These are phyloP conservation scores for Drosophila sucinea DNA, from an alignment of 1,140 invertebrate species.

Conservation along the genomic window DNA sequence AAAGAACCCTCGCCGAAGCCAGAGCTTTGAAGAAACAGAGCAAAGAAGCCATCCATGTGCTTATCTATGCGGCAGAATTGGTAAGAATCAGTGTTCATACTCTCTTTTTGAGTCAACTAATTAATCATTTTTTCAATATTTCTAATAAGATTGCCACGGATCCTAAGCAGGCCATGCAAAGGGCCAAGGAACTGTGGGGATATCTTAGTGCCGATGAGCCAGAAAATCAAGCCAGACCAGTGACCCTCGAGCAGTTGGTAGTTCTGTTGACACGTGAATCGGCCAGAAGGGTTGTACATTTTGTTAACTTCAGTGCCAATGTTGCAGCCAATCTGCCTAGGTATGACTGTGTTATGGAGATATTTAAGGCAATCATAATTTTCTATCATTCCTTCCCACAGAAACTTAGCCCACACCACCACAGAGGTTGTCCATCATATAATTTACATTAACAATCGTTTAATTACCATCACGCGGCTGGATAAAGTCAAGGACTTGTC, in stretches of 20 bases:
- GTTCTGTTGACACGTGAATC: conserved; percentile 89
- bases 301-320: conserved; percentile 87
- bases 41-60: conserved; percentile 89
- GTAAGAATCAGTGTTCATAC: conserved; percentile 83
- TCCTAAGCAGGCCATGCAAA: conserved; percentile 89
- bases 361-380: background rate
- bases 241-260: conserved; percentile 89
- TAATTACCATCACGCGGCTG: conserved; percentile 72
- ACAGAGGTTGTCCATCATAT: conserved; percentile 76
- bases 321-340: conserved; percentile 85
- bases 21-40: conserved; percentile 90
- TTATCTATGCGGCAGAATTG: conserved; percentile 89
- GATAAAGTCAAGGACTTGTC: conserved; percentile 73
- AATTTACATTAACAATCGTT: conserved; percentile 70
- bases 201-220: conserved; percentile 90
- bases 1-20: conserved; percentile 89
- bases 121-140: background rate
- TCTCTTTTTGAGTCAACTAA: background rate
- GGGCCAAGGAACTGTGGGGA: conserved; percentile 88
- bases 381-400: background rate
- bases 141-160: conserved; percentile 88
- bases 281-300: conserved; percentile 89
- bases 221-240: conserved; percentile 91
- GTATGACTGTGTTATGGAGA: conserved; percentile 50
- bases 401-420: conserved; percentile 71